Evolutionary conservation across 2,888 invertebrate species (phyloP).

Genomic region (Endomychus coccineus): DNA sequence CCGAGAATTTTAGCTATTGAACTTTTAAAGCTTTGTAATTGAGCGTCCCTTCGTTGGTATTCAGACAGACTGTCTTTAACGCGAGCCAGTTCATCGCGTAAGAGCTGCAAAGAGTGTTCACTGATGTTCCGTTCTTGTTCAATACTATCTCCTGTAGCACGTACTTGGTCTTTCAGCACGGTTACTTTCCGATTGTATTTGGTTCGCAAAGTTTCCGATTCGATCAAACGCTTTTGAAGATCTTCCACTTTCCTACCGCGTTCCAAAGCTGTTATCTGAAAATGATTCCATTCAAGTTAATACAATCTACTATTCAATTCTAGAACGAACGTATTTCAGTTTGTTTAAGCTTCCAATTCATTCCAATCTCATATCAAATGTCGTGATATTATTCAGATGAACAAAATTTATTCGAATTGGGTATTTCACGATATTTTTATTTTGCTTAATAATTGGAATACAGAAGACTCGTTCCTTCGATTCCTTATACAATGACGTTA

Average conservation of each 20-base stretch:
- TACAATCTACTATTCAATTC: too few relatives aligned
- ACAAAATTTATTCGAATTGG: too few relatives aligned
- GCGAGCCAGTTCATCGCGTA: slow-evolving; percentile 69
- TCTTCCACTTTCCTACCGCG: slow-evolving; percentile 79
- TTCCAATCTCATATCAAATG: too few relatives aligned
- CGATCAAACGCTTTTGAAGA: slow-evolving; percentile 70
- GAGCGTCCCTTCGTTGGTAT: slow-evolving; percentile 67
- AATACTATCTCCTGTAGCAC: slow-evolving; percentile 57
- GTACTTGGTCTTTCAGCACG: slow-evolving; percentile 64
- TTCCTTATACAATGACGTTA: too few relatives aligned
- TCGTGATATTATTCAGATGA: too few relatives aligned
- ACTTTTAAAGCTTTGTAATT: slow-evolving; percentile 65
- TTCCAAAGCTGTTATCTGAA: slow-evolving; percentile 73
- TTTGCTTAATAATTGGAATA: too few relatives aligned
- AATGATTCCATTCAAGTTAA: slow-evolving; percentile 1
- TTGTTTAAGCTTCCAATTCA: too few relatives aligned
- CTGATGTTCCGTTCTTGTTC: slow-evolving; percentile 63
- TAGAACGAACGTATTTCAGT: too few relatives aligned
- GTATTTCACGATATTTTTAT: too few relatives aligned
- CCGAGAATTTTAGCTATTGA: slow-evolving; percentile 52
- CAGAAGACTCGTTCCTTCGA: too few relatives aligned
- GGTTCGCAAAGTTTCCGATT: slow-evolving; percentile 69
- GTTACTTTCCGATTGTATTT: slow-evolving; percentile 66
- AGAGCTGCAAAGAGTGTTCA: slow-evolving; percentile 61
- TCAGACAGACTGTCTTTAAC: slow-evolving; percentile 69